Base-by-base conservation (phyloP, 64 coral and sea anemone genomes). In the Montipora efflorescens region DNA sequence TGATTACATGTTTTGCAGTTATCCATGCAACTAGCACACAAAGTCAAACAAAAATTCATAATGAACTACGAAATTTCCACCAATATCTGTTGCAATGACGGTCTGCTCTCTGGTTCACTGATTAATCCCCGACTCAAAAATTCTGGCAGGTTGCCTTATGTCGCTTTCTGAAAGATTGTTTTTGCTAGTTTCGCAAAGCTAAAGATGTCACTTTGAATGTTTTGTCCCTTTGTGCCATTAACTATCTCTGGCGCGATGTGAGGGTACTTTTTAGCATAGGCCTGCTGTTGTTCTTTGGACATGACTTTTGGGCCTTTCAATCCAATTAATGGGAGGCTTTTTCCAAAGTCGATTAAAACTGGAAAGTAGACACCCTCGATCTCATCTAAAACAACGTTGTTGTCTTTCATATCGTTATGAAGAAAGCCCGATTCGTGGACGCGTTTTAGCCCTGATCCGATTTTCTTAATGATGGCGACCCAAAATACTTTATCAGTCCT, bases 161-260 rank as follows among this genome's bases (percentile, higher is more conserved):
- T 51, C 3, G 66, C 67, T 73, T 89, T 89, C 5, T 15, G 0
- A 45, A 75, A 89, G 23, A 89, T 62, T 8, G 28, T 36, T 15
- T 89, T 21, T 61, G 49, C 22, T 9, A 89, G 5, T 59, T 59
- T 78, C 15, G 10, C 70, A 59, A 89, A 89, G 28, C 74, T 78
- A 45, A 43, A 89, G 55, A 78, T 89, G 25, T 78, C 74, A 22
- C 87, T 89, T 11, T 50, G 50, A 8, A 45, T 19, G 22, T 11
- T 61, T 61, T 89, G 87, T 43, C 70, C 87, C 55, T 45, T 23
- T 70, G 3, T 44, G 12, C 74, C 87, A 10, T 14, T 59, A 2
- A 77, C 47, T 18, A 89, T 89, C 74, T 89, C 87, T 2, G 87
- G 87, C 2, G 87, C 87, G 13, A 89, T 89, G 74, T 77, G 87